These are phyloP conservation scores for Tupaia chinensis DNA, from an alignment of 2,113 vertebrate genomes.

Conservation along the genomic window DNA sequence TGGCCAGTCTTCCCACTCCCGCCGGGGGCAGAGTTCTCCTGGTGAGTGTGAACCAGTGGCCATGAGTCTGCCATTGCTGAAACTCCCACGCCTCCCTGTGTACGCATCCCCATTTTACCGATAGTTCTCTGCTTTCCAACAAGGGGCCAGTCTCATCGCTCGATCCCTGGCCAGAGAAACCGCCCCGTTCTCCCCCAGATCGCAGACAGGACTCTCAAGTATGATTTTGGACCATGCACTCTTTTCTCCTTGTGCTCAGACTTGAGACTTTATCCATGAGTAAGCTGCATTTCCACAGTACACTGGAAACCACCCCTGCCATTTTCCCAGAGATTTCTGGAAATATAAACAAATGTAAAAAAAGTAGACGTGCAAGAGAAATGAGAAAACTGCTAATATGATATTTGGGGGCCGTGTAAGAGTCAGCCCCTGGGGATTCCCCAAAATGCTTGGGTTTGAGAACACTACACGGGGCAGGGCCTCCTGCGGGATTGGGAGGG, in stretches of 20 bases:
- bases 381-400: neutral
- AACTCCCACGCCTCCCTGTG: rapidly evolving
- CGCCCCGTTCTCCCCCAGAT: neutral
- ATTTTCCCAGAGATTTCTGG: neutral
- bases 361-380: neutral
- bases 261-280: neutral
- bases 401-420: neutral
- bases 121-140: neutral
- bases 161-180: neutral
- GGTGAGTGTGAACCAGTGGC: no score
- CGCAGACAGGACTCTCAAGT: neutral
- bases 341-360: neutral
- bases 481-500: rapidly evolving
- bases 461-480: rapidly evolving
- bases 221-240: neutral
- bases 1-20: neutral
- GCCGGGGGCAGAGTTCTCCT: neutral
- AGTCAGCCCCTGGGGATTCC: no score
- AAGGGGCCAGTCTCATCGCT: neutral
- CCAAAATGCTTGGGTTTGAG: neutral
- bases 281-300: neutral
- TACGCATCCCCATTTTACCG: no score
- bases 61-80: neutral
- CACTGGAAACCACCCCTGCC: rapidly evolving
- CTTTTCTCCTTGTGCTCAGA: neutral